These are phyloP conservation scores for Mycalesis mineus DNA, from an alignment of 2,888 invertebrate genomes.

Conservation along the genomic window DNA sequence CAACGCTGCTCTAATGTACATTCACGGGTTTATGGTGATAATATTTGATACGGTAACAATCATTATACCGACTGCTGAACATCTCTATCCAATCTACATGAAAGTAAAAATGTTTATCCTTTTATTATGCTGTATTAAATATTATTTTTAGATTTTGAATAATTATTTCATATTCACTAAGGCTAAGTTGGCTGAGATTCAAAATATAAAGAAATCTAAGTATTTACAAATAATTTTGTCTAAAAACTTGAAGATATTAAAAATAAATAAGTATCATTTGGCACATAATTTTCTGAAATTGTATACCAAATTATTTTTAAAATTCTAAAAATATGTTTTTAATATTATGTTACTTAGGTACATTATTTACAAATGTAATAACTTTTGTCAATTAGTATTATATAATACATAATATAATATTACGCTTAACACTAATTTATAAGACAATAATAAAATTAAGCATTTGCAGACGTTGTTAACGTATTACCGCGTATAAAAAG, in stretches of 20 bases:
- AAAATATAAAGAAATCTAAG: not conserved
- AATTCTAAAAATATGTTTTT: not conserved
- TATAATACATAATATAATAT: not conserved
- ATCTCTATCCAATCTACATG: no score
- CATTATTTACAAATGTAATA: not conserved
- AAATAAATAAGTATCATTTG: not conserved
- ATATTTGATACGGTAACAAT: no score
- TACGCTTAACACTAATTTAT: not conserved
- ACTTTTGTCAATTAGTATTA: not conserved
- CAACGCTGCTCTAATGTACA: no score
- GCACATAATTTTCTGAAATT: not conserved
- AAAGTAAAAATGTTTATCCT: not conserved
- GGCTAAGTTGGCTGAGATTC: conserved; percentile 3
- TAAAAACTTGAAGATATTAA: not conserved
- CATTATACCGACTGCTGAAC: no score
- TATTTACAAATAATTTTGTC: not conserved
- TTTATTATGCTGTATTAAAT: no score
- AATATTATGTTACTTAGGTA: not conserved
- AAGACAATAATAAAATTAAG: not conserved
- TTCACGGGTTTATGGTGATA: no score
- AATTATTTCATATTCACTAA: not conserved
- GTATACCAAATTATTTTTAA: no score
- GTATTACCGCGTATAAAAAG: conserved; percentile 31
- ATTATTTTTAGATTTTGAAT: not conserved
- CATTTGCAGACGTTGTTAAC: conserved; percentile 27